Percentiles rank a stretch among this genome's conserved stretches.
phyloP scores from a whole-genome alignment of 2,797 vertebrate genomes.

The Masticophis lateralis region DNA sequence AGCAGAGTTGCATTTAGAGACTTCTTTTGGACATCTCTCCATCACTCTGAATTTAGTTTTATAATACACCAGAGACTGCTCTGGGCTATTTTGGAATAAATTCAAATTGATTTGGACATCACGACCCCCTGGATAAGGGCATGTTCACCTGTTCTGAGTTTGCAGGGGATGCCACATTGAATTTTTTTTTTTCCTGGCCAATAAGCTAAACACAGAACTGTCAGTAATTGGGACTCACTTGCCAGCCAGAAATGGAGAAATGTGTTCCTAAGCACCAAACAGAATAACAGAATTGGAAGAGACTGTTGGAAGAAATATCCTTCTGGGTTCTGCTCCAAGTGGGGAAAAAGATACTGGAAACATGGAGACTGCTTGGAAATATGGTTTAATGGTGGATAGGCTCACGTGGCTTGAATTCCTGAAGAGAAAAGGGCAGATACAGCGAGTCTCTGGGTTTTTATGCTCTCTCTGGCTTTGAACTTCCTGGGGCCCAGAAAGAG shows the following conservation, averaged over 20 bases:
- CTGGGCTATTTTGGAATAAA: neutral
- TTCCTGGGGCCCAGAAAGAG: too few relatives aligned
- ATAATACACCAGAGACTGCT: neutral
- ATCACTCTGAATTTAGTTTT: neutral
- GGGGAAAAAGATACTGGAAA: too few relatives aligned
- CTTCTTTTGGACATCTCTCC: neutral
- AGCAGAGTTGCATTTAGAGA: neutral
- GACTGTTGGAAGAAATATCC: too few relatives aligned
- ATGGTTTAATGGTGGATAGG: too few relatives aligned
- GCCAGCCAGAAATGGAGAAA: neutral
- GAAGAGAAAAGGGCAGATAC: too few relatives aligned
- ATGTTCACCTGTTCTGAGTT: neutral
- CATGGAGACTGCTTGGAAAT: too few relatives aligned
- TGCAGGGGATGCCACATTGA: neutral
- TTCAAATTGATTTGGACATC: neutral
- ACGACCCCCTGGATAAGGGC: neutral
- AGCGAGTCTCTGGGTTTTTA: too few relatives aligned
- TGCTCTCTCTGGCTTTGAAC: too few relatives aligned
- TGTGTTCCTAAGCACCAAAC: neutral
- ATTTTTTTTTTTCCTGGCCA: neutral
- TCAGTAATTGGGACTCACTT: neutral
- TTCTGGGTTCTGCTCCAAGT: too few relatives aligned
- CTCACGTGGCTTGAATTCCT: too few relatives aligned
- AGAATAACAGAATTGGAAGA: neutral
- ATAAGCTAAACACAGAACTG: neutral